A percentile compares a stretch with the other conserved stretches of the same genome.
Evolutionary conservation across 2,888 invertebrate species (phyloP).

Genomic region (Lepas anatifera): DNA sequence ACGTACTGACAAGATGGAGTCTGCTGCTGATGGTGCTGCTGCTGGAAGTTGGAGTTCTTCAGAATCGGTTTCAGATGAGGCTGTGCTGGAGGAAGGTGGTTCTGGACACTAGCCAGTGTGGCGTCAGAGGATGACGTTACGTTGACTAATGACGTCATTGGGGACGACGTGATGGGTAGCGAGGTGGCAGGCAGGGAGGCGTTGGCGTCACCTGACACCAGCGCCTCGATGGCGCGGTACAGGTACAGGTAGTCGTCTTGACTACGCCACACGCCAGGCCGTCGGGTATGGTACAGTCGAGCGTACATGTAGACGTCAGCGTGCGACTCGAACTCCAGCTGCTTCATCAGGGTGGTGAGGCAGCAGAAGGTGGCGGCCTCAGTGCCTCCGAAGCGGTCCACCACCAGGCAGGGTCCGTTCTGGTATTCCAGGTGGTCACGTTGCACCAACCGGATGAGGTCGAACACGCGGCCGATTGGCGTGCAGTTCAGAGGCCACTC

Average conservation of each 20-base stretch:
- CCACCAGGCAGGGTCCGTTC: conserved; percentile 82
- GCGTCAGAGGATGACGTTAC: conserved; percentile 16
- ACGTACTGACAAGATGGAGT: too few species aligned
- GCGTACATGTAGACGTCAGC: conserved; percentile 80
- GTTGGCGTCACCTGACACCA: conserved; percentile 27
- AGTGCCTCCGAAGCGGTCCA: conserved; percentile 86
- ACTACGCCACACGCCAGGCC: conserved; percentile 61
- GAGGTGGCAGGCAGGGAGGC: conserved; percentile 20
- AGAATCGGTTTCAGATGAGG: conserved; percentile 11
- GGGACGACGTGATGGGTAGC: conserved; percentile 18
- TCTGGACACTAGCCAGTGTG: conserved; percentile 17
- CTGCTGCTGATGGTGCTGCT: not conserved
- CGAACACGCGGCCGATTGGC: conserved; percentile 51
- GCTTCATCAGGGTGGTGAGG: conserved; percentile 60
- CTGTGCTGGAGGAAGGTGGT: conserved; percentile 11
- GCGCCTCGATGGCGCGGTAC: conserved; percentile 49
- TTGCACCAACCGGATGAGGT: conserved; percentile 68
- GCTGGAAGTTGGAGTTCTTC: not conserved
- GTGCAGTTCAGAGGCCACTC: conserved; percentile 66
- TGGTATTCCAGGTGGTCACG: conserved; percentile 74
- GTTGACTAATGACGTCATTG: too few species aligned
- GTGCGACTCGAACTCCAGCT: conserved; percentile 60
- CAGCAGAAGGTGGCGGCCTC: conserved; percentile 82
- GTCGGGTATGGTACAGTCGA: conserved; percentile 72
- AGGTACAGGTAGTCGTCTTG: conserved; percentile 59